Percentiles rank a stretch among this genome's conserved stretches.
These are phyloP conservation scores for Perca schrenkii DNA, from an alignment of 2,113 vertebrate species.

Conservation along the genomic window DNA sequence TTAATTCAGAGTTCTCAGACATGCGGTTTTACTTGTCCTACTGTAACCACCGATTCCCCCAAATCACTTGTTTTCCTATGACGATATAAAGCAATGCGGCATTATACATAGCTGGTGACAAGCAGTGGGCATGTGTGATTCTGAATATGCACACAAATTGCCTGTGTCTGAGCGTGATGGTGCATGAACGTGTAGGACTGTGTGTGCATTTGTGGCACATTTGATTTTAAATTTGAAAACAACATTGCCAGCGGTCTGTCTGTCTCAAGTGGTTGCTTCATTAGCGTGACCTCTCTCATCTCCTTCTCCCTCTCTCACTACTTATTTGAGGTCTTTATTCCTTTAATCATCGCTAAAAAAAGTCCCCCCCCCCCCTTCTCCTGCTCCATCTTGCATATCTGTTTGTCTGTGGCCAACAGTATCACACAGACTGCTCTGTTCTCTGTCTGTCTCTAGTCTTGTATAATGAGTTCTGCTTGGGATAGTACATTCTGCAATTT, in stretches of 20 bases:
- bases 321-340: constrained; percentile 50
- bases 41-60: not conserved
- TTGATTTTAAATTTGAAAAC: constrained; percentile 32
- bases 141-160: not conserved
- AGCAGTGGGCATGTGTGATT: not conserved
- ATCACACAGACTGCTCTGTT: constrained; percentile 74
- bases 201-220: constrained; percentile 8
- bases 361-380: constrained; percentile 11
- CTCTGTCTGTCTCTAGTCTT: constrained; percentile 51
- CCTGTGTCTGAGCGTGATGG: constrained; percentile 14
- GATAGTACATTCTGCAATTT: constrained; percentile 59
- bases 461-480: constrained; percentile 72
- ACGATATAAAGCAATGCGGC: not conserved
- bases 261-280: constrained; percentile 58
- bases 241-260: constrained; percentile 33
- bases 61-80: not conserved
- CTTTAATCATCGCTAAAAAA: constrained; percentile 52
- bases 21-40: too few species aligned
- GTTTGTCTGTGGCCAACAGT: constrained; percentile 55
- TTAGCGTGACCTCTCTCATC: constrained; percentile 57
- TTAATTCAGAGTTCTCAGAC: too few species aligned
- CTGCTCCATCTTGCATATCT: constrained; percentile 48
- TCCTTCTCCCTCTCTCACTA: constrained; percentile 33
- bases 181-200: not conserved
- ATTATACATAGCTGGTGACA: not conserved